Base-by-base conservation (phyloP, 2,113 vertebrate species). In the Alosa alosa region DNA sequence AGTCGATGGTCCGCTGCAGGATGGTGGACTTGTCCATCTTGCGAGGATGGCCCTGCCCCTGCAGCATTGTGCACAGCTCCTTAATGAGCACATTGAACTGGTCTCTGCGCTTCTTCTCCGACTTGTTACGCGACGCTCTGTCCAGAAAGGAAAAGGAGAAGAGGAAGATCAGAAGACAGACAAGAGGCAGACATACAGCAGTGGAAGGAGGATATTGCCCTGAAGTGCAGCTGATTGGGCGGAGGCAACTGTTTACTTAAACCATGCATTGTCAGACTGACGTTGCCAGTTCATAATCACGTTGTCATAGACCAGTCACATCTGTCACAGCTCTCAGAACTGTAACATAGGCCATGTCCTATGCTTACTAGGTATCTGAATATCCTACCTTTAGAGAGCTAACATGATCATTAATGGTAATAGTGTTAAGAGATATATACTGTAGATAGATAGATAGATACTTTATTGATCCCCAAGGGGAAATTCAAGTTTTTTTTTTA, bases 1-100 rank as follows among this genome's bases (percentile, higher is more conserved):
- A 94, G 91, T 96, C 95, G 0, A 96, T 96, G 82, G 96, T 96
- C 88, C 93, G 94, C 91, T 96, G 95, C 85, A 96, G 87, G 90
- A 96, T 96, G 60, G 95, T 96, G 86, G 94, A 96, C 90, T 96
- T 96, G 90, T 96, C 96, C 96, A 95, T 97, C 92, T 96, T 97
- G 89, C 93, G 92, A 7, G 96, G 95, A 88, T 96, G 95, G 4
- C 96, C 96, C 0, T 96, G 95, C 13, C 93, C 95, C 89, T 97
- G 96, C 87, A 99, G 92, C 95, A 97, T 95, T 0, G 94, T 94
- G 92, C 93, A 96, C 0, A 99, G 94, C 93, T 95, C 95, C 87
- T 94, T 95, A 89, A 98, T 97, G 91, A 97, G 94, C 87, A 95
- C 91, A 93, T 95, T 96, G 93, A 95, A 95, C 86, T 93, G 94